Conservation (phyloP, 1,140 invertebrate species). For the Gyrodactylus bullatarudis region DNA sequence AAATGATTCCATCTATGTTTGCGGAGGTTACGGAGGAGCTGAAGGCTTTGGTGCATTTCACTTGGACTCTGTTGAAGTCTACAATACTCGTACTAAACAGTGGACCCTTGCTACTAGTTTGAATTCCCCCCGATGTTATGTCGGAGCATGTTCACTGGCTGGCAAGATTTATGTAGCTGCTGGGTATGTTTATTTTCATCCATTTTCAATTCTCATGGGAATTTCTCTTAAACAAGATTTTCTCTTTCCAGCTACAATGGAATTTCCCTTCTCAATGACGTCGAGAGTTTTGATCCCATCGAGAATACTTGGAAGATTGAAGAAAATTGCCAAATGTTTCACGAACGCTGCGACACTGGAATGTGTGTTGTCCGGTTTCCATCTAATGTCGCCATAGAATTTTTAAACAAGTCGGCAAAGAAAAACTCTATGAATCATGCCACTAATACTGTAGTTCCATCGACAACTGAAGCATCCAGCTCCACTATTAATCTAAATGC, state of each 20-base stretch:
- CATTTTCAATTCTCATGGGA: not conserved
- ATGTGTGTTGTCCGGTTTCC: conserved; percentile 13
- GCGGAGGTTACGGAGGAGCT: conserved; percentile 16
- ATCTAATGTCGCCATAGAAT: not conserved
- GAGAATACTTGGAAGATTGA: conserved; percentile 13
- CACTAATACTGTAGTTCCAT: too few relatives aligned
- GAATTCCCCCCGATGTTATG: conserved; percentile 16
- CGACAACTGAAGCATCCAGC: too few relatives aligned
- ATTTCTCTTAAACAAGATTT: conserved; percentile 1
- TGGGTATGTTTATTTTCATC: conserved; percentile 13
- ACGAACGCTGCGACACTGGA: conserved; percentile 16
- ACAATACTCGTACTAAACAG: conserved; percentile 13
- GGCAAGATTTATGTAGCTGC: conserved; percentile 16
- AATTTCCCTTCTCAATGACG: conserved; percentile 13
- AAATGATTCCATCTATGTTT: conserved; percentile 15
- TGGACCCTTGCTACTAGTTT: conserved; percentile 14
- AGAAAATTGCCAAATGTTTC: conserved; percentile 11
- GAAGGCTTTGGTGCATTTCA: conserved; percentile 10
- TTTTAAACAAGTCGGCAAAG: not conserved
- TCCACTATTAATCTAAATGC: too few relatives aligned
- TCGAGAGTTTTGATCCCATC: conserved; percentile 14
- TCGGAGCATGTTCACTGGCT: conserved; percentile 15
- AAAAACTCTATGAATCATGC: too few relatives aligned
- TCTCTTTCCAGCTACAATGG: conserved; percentile 14
- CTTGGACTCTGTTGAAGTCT: conserved; percentile 14